Conservation (phyloP, 2,797 vertebrate genomes). For the Morus bassanus region DNA sequence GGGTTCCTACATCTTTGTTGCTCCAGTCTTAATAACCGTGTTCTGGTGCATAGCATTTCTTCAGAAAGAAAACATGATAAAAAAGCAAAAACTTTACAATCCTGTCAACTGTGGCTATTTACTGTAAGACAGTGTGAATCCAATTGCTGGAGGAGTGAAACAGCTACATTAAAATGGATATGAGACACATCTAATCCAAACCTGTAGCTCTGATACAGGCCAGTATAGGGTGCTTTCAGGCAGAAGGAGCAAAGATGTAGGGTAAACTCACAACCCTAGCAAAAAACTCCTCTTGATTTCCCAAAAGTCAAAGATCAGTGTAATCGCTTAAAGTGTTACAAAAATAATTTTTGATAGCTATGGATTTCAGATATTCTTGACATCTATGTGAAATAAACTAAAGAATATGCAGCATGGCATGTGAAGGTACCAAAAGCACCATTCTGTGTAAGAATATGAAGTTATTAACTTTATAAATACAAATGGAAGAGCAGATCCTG, state of each 20-base stretch:
- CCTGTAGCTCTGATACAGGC: neutral
- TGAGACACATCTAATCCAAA: neutral
- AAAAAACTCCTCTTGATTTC: neutral
- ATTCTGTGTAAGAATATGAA: neutral
- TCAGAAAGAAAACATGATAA: neutral
- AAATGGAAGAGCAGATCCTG: neutral
- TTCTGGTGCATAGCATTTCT: neutral
- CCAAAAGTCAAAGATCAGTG: neutral
- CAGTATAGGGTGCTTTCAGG: neutral
- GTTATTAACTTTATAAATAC: neutral
- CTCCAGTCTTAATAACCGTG: neutral
- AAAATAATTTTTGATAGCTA: neutral
- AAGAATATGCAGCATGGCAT: neutral
- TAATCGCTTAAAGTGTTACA: neutral
- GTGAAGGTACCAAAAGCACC: neutral
- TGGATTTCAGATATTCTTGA: neutral
- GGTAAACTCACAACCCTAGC: neutral
- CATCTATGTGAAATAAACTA: neutral
- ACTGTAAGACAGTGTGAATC: neutral
- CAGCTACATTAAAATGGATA: neutral
- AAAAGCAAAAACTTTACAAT: neutral
- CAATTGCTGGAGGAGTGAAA: neutral
- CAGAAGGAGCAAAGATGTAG: neutral
- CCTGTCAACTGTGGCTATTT: neutral
- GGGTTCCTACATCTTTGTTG: neutral